Evolutionary conservation across 1,140 invertebrate genomes (phyloP).

Genomic region (Wiebesia pumilae): DNA sequence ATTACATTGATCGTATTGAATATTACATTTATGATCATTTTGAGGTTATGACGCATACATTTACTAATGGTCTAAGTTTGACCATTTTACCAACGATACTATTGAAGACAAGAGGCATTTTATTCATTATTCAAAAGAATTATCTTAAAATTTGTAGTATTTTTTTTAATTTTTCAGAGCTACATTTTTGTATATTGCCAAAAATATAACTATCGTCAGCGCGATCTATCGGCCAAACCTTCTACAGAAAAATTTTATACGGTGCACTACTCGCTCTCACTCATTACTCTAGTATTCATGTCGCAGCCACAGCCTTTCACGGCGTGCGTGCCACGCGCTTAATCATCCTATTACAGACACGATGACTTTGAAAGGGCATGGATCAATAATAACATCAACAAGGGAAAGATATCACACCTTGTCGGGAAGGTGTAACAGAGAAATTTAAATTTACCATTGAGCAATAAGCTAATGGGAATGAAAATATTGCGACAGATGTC

Average conservation of each 20-base stretch:
- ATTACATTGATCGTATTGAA: too few species aligned
- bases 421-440: too few species aligned
- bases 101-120: background rate
- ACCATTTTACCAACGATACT: background rate
- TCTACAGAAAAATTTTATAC: background rate
- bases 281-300: background rate
- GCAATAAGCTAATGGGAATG: background rate
- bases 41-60: background rate
- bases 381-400: slow-evolving; percentile 34
- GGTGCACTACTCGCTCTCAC: background rate
- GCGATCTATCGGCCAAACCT: background rate
- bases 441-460: background rate
- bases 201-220: background rate
- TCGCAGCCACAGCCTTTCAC: slow-evolving; percentile 23
- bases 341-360: slow-evolving; percentile 20
- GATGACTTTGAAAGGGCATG: slow-evolving; percentile 42
- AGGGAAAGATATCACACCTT: background rate
- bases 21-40: background rate
- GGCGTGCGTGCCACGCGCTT: slow-evolving; percentile 40
- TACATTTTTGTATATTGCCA: background rate
- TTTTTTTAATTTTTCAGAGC: background rate
- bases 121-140: too few species aligned
- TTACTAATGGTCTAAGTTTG: background rate
- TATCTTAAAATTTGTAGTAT: too few species aligned
- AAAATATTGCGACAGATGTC: slow-evolving; percentile 24